These are phyloP conservation scores for Gymnoscopelus microlampas DNA, from an alignment of 2,797 vertebrate genomes.

Conservation along the genomic window DNA sequence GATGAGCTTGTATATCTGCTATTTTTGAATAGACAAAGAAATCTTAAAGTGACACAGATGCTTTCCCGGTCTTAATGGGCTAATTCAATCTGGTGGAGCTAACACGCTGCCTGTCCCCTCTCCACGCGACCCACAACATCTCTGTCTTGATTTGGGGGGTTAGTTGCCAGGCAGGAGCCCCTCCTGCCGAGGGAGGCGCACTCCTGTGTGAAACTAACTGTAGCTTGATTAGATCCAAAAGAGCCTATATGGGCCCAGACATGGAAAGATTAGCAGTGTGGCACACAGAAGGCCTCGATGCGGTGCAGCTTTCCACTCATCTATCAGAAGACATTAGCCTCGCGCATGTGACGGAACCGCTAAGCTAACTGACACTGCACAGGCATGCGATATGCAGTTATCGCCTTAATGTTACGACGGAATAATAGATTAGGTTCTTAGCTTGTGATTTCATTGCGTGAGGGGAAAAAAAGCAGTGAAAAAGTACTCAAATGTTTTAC, in stretches of 20 bases:
- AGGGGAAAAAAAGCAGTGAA: not conserved
- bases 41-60: too few species aligned
- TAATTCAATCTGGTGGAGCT: conserved; percentile 74
- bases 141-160: conserved; percentile 76
- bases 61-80: too few species aligned
- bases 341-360: not conserved
- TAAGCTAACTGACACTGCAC: conserved; percentile 17
- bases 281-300: not conserved
- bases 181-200: conserved; percentile 42
- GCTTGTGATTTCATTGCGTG: conserved; percentile 4
- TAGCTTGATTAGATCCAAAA: conserved; percentile 41
- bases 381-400: not conserved
- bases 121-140: conserved; percentile 70
- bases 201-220: conserved; percentile 44
- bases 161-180: conserved; percentile 41
- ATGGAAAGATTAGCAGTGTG: not conserved
- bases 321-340: conserved; percentile 23
- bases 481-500: too few species aligned
- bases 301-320: conserved; percentile 6
- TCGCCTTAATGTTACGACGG: not conserved
- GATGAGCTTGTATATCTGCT: too few species aligned
- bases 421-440: not conserved
- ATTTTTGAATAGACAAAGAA: too few species aligned
- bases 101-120: conserved; percentile 71
- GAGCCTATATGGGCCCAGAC: not conserved